Percentiles rank a stretch among this genome's conserved stretches.
Conservation (phyloP, 2,888 invertebrate genomes). For the Nasonovia ribisnigri region DNA sequence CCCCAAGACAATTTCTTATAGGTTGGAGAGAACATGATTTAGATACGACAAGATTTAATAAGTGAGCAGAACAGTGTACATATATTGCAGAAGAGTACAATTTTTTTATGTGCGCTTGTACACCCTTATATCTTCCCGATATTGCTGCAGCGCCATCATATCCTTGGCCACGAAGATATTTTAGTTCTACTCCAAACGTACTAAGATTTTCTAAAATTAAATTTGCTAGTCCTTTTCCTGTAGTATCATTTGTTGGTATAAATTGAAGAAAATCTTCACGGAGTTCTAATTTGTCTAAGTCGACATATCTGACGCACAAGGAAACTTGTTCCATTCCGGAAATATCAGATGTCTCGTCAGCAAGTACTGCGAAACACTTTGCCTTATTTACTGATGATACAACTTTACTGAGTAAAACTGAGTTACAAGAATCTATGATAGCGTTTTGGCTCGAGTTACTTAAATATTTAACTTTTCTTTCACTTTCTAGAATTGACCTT, state of each 20-base stretch:
- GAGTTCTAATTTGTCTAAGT: not conserved
- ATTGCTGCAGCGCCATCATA: not conserved
- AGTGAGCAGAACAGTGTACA: too few species aligned
- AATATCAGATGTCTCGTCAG: not conserved
- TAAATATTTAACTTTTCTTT: not conserved
- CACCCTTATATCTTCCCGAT: not conserved
- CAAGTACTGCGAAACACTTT: not conserved
- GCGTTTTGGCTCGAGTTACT: not conserved
- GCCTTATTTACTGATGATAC: not conserved
- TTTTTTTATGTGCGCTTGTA: not conserved
- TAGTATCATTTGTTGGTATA: slow-evolving; percentile 2
- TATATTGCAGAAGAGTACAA: not conserved
- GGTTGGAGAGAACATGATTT: too few species aligned
- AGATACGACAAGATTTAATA: too few species aligned
- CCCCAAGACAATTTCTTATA: too few species aligned
- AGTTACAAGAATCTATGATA: not conserved
- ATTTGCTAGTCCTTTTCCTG: not conserved
- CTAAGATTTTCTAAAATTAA: not conserved
- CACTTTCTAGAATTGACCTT: not conserved
- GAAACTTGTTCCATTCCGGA: slow-evolving; percentile 2
- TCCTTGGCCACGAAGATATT: not conserved
- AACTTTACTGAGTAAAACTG: not conserved
- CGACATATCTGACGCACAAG: not conserved
- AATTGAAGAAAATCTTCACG: not conserved
- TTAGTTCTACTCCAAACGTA: not conserved